Percentiles rank a stretch among this genome's conserved stretches.
Evolutionary conservation across 1,140 invertebrate genomes (phyloP).

Genomic region (Diploscapter pachys): DNA sequence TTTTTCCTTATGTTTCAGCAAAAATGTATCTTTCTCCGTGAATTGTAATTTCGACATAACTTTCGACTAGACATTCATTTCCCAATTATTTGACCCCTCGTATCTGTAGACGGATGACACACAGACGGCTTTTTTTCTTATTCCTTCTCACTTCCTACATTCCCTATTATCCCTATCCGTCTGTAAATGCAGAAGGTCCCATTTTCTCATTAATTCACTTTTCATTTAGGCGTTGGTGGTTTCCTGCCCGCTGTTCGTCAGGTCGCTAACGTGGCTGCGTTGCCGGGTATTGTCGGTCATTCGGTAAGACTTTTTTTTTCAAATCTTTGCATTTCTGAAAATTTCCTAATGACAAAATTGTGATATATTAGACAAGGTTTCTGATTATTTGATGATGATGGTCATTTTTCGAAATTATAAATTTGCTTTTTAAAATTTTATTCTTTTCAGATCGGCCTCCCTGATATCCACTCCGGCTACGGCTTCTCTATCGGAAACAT

Average conservation of each 20-base stretch:
- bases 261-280: conserved; percentile 96
- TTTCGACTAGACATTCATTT: too few species aligned
- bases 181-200: not conserved
- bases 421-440: too few species aligned
- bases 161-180: not conserved
- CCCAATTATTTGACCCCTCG: too few species aligned
- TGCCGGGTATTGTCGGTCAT: conserved; percentile 89
- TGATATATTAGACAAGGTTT: too few species aligned
- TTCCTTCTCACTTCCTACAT: not conserved
- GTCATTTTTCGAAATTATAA: too few species aligned
- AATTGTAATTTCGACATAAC: too few species aligned
- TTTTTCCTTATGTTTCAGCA: too few species aligned
- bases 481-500: conserved; percentile 99
- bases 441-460: conserved; percentile 70
- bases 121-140: conserved; percentile 47
- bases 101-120: conserved; percentile 61
- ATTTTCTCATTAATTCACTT: not conserved
- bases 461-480: conserved; percentile 96
- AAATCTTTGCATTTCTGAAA: too few species aligned
- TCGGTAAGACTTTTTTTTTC: not conserved
- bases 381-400: too few species aligned
- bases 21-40: too few species aligned
- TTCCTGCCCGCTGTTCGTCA: conserved; percentile 98
- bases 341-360: too few species aligned
- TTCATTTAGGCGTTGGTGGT: conserved; percentile 78